Evolutionary conservation across 2,797 vertebrate species (phyloP).

Genomic region (Sphenopsis melanotis): DNA sequence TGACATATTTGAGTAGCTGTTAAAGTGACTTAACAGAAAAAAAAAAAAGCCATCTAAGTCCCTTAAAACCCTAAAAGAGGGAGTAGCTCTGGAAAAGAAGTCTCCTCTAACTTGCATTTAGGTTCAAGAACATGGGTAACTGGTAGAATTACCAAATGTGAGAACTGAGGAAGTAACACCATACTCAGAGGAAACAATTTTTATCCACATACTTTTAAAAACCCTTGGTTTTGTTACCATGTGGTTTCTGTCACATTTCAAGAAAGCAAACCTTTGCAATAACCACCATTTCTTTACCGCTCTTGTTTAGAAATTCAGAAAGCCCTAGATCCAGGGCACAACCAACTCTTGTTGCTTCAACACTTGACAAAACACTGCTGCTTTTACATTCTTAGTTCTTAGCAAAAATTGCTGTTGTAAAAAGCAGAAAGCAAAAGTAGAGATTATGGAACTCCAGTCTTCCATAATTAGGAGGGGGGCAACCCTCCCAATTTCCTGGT

Average conservation of each 20-base stretch:
- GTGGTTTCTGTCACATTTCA: background rate
- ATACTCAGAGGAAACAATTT: background rate
- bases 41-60: background rate
- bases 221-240: background rate
- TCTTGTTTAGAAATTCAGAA: background rate
- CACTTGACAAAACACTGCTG: background rate
- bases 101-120: background rate
- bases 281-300: background rate
- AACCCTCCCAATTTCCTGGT: background rate
- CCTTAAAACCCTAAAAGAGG: background rate
- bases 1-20: background rate
- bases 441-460: background rate
- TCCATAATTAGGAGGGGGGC: background rate
- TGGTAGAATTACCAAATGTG: background rate
- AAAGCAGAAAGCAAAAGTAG: background rate
- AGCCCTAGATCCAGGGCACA: background rate
- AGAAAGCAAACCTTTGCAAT: background rate
- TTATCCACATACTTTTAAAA: background rate
- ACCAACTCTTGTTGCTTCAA: background rate
- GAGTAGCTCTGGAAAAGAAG: background rate
- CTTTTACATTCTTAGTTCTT: background rate
- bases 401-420: background rate
- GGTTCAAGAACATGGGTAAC: background rate
- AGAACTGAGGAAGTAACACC: background rate
- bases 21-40: background rate